Evolutionary conservation across 2,113 vertebrate genomes (phyloP).

Genomic region (Xyrauchen texanus): DNA sequence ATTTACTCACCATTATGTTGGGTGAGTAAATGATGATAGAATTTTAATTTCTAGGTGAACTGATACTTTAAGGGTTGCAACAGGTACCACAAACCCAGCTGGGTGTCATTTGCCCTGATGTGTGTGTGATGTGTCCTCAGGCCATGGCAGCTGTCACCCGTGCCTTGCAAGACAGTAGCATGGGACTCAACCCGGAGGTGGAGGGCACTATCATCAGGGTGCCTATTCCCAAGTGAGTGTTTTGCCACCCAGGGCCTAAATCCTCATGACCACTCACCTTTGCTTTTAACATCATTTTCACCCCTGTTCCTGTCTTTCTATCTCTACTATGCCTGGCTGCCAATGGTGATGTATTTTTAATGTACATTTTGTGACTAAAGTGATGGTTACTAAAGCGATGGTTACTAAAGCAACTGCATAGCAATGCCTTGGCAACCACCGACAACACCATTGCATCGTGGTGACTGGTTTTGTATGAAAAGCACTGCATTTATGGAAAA

Average conservation of each 20-base stretch:
- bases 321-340: neutral
- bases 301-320: slow-evolving; percentile 29
- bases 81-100: slow-evolving; percentile 73
- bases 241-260: slow-evolving; percentile 25
- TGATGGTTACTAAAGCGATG: neutral
- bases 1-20: too few species aligned
- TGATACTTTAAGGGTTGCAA: slow-evolving; percentile 70
- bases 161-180: slow-evolving; percentile 91
- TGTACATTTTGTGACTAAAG: neutral
- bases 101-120: slow-evolving; percentile 85
- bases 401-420: neutral
- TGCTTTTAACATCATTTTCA: slow-evolving; percentile 23
- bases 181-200: slow-evolving; percentile 96
- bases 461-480: too few species aligned
- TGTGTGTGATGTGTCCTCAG: slow-evolving; percentile 74
- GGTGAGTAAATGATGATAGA: too few species aligned
- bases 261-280: slow-evolving; percentile 30
- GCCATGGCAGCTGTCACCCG: slow-evolving; percentile 84
- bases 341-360: neutral
- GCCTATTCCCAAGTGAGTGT: slow-evolving; percentile 91
- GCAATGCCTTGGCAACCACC: too few species aligned
- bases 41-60: too few species aligned
- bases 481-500: too few species aligned
- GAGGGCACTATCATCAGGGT: slow-evolving; percentile 93
- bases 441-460: too few species aligned